Evolutionary conservation across 2,888 invertebrate species (phyloP).

Genomic region (Scaptomyza caliginosa): DNA sequence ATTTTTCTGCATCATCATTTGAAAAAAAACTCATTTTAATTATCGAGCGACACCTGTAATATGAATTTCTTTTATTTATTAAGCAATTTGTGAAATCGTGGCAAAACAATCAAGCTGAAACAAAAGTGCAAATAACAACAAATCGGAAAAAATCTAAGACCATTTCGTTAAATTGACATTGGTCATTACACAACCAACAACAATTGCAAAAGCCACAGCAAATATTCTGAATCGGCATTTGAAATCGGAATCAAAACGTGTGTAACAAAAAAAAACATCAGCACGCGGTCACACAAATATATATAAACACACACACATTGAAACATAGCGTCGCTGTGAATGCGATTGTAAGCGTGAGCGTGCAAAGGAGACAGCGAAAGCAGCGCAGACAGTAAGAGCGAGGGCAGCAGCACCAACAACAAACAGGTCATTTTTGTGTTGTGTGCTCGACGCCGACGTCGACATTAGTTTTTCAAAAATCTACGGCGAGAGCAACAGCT

Average conservation of each 20-base stretch:
- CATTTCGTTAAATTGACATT: constrained; percentile 35
- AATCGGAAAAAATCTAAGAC: constrained; percentile 5
- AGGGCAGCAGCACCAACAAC: constrained; percentile 48
- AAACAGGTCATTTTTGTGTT: constrained; percentile 40
- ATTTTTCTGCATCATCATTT: neutral
- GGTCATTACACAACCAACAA: constrained; percentile 58
- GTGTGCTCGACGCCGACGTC: constrained; percentile 5
- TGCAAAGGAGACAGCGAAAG: constrained; percentile 26
- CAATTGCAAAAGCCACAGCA: constrained; percentile 13
- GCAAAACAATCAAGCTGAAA: constrained; percentile 38
- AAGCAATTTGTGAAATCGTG: constrained; percentile 58
- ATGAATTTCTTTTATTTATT: constrained; percentile 54
- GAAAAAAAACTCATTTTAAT: neutral
- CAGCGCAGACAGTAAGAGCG: constrained; percentile 30
- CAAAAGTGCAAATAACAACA: constrained; percentile 13
- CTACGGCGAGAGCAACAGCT: constrained; percentile 32
- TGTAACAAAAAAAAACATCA: constrained; percentile 39
- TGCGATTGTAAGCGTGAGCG: constrained; percentile 3
- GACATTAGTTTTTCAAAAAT: constrained; percentile 1
- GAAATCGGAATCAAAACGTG: constrained; percentile 49
- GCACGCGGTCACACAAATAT: constrained; percentile 49
- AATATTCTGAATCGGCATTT: constrained; percentile 43
- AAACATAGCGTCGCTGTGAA: neutral
- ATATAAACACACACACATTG: constrained; percentile 3
- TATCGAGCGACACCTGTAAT: constrained; percentile 11